Percentiles rank a stretch among this genome's conserved stretches.
Conservation (phyloP, 2,888 invertebrate species). For the Anaspis maculata region DNA sequence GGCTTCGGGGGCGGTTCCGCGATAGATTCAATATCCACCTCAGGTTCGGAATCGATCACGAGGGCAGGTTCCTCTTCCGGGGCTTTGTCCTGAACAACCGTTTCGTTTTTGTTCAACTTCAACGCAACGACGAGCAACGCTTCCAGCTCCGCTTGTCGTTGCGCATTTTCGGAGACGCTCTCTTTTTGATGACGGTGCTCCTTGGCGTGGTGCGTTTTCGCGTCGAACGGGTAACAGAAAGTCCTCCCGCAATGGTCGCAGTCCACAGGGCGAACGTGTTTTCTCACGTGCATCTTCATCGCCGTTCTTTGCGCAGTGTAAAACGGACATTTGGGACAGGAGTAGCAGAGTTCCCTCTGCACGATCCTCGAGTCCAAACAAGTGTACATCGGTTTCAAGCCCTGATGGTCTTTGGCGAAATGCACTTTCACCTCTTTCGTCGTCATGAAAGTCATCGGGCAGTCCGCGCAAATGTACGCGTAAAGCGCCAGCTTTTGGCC, state of each 20-base stretch:
- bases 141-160: too few species aligned
- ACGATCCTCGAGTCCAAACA: constrained; percentile 33
- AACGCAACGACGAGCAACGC: too few species aligned
- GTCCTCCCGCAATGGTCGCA: constrained; percentile 40
- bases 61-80: too few species aligned
- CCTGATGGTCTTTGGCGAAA: constrained; percentile 25
- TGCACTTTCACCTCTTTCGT: constrained; percentile 24
- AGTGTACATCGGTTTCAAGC: constrained; percentile 25
- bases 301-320: constrained; percentile 29
- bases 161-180: too few species aligned
- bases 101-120: too few species aligned
- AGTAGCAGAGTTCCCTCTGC: constrained; percentile 12
- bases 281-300: constrained; percentile 40
- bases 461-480: constrained; percentile 30
- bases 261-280: constrained; percentile 39
- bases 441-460: constrained; percentile 23
- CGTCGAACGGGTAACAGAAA: constrained; percentile 29
- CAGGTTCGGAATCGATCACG: too few species aligned
- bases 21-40: too few species aligned
- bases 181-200: too few species aligned
- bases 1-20: too few species aligned
- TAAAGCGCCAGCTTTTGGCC: constrained; percentile 19
- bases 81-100: too few species aligned
- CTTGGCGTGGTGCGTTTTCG: constrained; percentile 29
- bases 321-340: constrained; percentile 35